These are phyloP conservation scores for Athrips mouffetella DNA, from an alignment of 2,888 invertebrate species.

Conservation along the genomic window DNA sequence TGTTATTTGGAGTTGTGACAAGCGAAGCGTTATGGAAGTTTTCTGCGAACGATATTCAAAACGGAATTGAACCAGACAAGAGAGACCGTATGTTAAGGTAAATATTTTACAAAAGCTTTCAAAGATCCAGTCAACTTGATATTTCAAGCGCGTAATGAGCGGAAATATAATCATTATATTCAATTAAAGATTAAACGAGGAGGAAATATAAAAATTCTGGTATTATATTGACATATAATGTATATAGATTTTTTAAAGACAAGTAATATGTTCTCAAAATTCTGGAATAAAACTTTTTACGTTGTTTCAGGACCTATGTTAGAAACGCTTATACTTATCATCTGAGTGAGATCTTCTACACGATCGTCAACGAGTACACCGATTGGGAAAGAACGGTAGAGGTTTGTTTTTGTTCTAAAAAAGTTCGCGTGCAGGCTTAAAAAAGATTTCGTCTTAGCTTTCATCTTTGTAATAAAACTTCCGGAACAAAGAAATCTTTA, in stretches of 20 bases:
- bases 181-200: no score
- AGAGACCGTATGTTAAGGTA: conserved; percentile 88
- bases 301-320: conserved; percentile 91
- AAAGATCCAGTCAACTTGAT: no score
- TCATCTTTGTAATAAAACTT: no score
- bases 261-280: neutral
- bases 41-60: conserved; percentile 88
- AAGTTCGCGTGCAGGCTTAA: conserved; percentile 16
- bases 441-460: no score
- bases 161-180: no score
- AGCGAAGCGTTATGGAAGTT: conserved; percentile 96
- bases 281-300: neutral
- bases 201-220: no score
- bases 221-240: neutral
- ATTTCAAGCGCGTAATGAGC: no score
- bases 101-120: no score
- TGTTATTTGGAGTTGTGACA: conserved; percentile 94
- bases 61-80: conserved; percentile 92
- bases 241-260: neutral
- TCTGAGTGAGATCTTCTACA: conserved; percentile 96
- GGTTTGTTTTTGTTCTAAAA: conserved; percentile 59
- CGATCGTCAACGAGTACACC: conserved; percentile 97
- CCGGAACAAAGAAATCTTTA: no score
- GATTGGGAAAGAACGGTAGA: conserved; percentile 96
- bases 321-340: conserved; percentile 97